Base-by-base conservation (phyloP, 2,888 invertebrate species). In the Himalopsyche tibetana region DNA sequence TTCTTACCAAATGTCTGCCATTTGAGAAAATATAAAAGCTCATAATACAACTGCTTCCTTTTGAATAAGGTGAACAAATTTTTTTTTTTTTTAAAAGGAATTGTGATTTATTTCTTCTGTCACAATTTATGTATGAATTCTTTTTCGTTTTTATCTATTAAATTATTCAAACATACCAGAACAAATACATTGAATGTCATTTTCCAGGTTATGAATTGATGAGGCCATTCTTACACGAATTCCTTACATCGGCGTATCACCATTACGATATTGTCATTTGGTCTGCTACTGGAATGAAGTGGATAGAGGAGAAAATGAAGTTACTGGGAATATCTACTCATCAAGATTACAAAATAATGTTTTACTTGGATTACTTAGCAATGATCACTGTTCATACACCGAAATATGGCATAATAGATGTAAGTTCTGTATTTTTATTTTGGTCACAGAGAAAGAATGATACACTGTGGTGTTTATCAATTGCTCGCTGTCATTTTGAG, bases 281-380 rank as follows among this genome's bases (percentile, higher is more conserved):
- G 99, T 99, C 99, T 5, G 99, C 99, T 0, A 99, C 99, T 0
- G 97, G 97, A 88, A 99, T 99, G 98, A 98, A 98, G 90, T 99
- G 99, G 99, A 99, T 99, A 80, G 97, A 98, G 89, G 98, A 98
- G 90, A 99, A 99, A 92, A 98, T 99, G 98, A 95, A 96, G 87
- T 92, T 99, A 80, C 93, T 99, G 0, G 98, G 98, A 0, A 98
- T 99, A 0, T 94, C 96, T 0, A 94, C 94, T 4, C 96, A 98
- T 91, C 94, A 95, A 0, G 95, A 96, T 89, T 99, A 99, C 90
- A 99, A 98, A 93, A 96, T 99, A 86, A 95, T 96, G 91, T 99
- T 98, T 92, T 96, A 98, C 91, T 92, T 99, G 87, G 99, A 99
- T 91, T 96, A 96, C 84, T 92, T 96, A 88, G 99, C 99, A 0